These are phyloP conservation scores for Epinephelus awoara DNA, from an alignment of 2,797 vertebrate species.

Conservation along the genomic window DNA sequence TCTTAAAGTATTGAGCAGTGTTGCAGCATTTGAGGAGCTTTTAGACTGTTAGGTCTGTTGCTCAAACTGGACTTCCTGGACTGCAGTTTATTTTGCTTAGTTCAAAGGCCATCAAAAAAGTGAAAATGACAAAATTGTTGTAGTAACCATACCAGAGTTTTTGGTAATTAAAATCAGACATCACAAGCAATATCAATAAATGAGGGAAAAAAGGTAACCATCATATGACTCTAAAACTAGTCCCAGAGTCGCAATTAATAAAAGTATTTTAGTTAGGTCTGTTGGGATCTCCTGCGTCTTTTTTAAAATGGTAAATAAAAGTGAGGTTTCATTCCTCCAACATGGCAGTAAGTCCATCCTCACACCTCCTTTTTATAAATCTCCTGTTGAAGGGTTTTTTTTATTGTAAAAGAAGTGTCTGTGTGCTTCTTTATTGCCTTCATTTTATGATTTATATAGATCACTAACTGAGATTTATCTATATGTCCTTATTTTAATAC, in stretches of 20 bases:
- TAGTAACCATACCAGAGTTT: too few species aligned
- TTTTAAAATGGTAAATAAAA: background rate
- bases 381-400: slow-evolving; percentile 29
- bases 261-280: background rate
- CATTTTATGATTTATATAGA: slow-evolving; percentile 28
- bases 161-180: too few species aligned
- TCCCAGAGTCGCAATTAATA: background rate
- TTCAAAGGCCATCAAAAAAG: too few species aligned
- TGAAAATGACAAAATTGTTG: too few species aligned
- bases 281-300: background rate
- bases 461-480: background rate
- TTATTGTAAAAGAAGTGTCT: background rate
- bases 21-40: too few species aligned
- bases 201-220: background rate
- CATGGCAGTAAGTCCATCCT: slow-evolving; percentile 1
- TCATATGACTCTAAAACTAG: background rate
- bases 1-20: too few species aligned
- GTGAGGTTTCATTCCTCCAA: slow-evolving; percentile 4
- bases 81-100: too few species aligned
- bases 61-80: too few species aligned
- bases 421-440: slow-evolving; percentile 48
- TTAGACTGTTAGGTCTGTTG: too few species aligned
- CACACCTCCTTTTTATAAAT: background rate
- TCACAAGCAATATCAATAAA: background rate
- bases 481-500: slow-evolving; percentile 5